Conservation (phyloP, 2,113 vertebrate species). For the Burhinus bistriatus region DNA sequence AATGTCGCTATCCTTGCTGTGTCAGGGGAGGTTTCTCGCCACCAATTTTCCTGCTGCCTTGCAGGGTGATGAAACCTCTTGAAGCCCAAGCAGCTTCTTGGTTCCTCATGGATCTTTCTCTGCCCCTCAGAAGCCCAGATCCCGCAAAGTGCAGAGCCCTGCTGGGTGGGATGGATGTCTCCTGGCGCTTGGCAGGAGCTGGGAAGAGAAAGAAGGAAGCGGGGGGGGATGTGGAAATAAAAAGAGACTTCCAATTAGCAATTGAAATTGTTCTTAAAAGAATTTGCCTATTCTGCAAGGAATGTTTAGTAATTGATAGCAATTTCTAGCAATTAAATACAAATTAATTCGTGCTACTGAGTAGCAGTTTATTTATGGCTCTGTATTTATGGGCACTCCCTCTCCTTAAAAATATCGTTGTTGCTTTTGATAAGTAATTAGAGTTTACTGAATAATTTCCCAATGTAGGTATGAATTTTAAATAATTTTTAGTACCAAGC, state of each 20-base stretch:
- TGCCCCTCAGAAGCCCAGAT: background rate
- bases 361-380: conserved; percentile 77
- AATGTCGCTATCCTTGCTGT: accelerated
- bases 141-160: background rate
- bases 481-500: conserved; percentile 53
- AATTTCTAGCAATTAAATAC: conserved; percentile 81
- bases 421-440: conserved; percentile 79
- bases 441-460: conserved; percentile 76
- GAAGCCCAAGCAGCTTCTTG: background rate
- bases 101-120: background rate
- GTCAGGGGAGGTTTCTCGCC: background rate
- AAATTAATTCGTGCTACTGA: conserved; percentile 76
- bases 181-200: background rate
- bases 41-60: background rate
- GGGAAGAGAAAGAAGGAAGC: background rate
- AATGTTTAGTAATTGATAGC: conserved; percentile 73
- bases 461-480: conserved; percentile 76
- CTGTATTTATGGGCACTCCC: conserved; percentile 74
- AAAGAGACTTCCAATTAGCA: conserved; percentile 32
- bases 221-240: background rate
- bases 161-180: background rate
- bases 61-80: background rate
- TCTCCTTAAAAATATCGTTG: conserved; percentile 69
- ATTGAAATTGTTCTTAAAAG: conserved; percentile 57
- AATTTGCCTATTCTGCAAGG: conserved; percentile 65